Evolutionary conservation across 2,113 vertebrate species (phyloP).

Genomic region (Lepus timidus): DNA sequence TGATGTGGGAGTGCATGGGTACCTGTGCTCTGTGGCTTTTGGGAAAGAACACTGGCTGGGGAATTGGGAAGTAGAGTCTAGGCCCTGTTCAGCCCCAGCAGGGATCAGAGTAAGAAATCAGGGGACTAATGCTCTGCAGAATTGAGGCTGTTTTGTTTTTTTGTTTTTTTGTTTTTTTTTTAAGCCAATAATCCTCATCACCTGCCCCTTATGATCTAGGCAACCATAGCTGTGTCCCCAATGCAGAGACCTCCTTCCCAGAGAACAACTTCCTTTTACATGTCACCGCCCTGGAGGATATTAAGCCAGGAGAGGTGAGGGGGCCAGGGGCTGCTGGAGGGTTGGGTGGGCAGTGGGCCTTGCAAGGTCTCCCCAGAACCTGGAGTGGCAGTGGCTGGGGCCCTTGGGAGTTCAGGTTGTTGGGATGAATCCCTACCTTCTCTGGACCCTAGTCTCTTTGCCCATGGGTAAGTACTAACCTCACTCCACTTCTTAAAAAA

Average conservation of each 20-base stretch:
- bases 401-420: not conserved
- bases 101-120: not conserved
- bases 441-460: not conserved
- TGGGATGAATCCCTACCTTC: not conserved
- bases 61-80: not conserved
- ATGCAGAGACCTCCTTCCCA: slow-evolving; percentile 96
- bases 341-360: not conserved
- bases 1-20: not conserved
- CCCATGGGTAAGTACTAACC: not conserved
- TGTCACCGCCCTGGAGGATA: slow-evolving; percentile 94
- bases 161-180: not conserved
- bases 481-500: not conserved
- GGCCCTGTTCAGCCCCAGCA: not conserved
- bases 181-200: not conserved
- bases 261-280: slow-evolving; percentile 98
- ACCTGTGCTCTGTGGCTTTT: not conserved
- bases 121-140: not conserved
- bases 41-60: not conserved
- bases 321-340: not conserved
- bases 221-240: slow-evolving; percentile 99
- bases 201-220: slow-evolving; percentile 83
- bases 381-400: not conserved
- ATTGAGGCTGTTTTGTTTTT: not conserved
- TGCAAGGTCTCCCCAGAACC: not conserved
- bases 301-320: slow-evolving; percentile 95